phyloP scores from a whole-genome alignment of 2,888 invertebrate species.

The Tolmerus cingulatus region DNA sequence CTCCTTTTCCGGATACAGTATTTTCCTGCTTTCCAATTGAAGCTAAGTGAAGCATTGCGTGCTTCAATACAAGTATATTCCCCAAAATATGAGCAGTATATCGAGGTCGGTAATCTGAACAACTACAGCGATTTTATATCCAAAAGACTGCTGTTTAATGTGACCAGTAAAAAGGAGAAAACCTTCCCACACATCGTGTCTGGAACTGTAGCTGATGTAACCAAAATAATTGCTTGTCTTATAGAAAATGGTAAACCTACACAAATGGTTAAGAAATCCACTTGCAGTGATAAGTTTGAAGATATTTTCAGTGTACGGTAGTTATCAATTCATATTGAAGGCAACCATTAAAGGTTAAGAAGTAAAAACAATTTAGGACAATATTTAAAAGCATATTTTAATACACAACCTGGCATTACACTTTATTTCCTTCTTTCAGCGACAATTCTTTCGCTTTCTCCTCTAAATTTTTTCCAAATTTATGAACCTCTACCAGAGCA shows the following conservation, averaged over 20 bases:
- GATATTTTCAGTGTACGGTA: not conserved
- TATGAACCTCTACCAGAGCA: not conserved
- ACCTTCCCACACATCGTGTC: slow-evolving; percentile 75
- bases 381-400: not conserved
- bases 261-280: not conserved
- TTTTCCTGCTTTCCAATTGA: slow-evolving; percentile 70
- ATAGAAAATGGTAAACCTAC: slow-evolving; percentile 69
- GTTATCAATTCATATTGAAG: not conserved
- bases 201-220: slow-evolving; percentile 78
- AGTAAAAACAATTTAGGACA: not conserved
- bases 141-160: slow-evolving; percentile 78
- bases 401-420: slow-evolving; percentile 42
- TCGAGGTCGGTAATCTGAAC: slow-evolving; percentile 79
- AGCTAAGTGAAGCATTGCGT: slow-evolving; percentile 72
- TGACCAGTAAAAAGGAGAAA: slow-evolving; percentile 67
- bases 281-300: not conserved
- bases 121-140: slow-evolving; percentile 77
- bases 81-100: slow-evolving; percentile 68
- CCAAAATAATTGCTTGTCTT: slow-evolving; percentile 75
- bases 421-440: not conserved
- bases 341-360: not conserved
- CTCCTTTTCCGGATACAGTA: slow-evolving; percentile 73
- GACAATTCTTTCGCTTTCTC: not conserved
- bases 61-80: slow-evolving; percentile 80
- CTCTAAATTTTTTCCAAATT: not conserved